These are phyloP conservation scores for Sebastes hubbsi DNA, from an alignment of 2,797 vertebrate genomes.

Conservation along the genomic window DNA sequence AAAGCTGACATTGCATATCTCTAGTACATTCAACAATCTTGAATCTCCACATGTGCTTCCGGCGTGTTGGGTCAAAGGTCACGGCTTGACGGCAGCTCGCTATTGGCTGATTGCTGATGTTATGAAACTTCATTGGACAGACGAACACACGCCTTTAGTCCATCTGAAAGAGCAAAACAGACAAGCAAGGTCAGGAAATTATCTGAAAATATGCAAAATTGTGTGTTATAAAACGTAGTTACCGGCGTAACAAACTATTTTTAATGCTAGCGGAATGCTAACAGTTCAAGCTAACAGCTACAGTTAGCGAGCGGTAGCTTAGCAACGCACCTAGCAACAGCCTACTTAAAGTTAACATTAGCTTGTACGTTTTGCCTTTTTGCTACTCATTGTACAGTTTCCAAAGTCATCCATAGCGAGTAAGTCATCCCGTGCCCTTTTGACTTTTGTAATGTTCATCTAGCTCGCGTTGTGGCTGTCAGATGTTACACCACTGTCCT, in stretches of 20 bases:
- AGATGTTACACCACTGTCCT: not conserved
- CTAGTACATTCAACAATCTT: not conserved
- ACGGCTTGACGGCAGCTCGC: not conserved
- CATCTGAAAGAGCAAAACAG: slow-evolving; percentile 37
- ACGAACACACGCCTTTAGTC: slow-evolving; percentile 47
- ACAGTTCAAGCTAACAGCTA: not conserved
- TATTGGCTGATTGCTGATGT: slow-evolving; percentile 69
- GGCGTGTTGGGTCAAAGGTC: slow-evolving; percentile 43
- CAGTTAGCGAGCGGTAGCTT: not conserved
- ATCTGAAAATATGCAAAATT: not conserved
- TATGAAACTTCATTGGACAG: slow-evolving; percentile 73
- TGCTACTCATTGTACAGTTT: too few relatives aligned
- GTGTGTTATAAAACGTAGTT: not conserved
- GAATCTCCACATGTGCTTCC: slow-evolving; percentile 44
- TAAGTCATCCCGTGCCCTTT: fast-evolving
- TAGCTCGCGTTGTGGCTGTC: not conserved
- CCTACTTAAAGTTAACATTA: too few relatives aligned
- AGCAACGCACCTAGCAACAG: too few relatives aligned
- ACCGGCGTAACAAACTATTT: too few relatives aligned
- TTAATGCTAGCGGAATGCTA: not conserved
- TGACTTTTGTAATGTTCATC: not conserved
- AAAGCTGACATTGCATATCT: slow-evolving; percentile 5
- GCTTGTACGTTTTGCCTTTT: not conserved
- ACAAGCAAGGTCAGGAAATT: slow-evolving; percentile 81
- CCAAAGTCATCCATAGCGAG: fast-evolving